These are phyloP conservation scores for Drosophila silvestris DNA, from an alignment of 2,888 invertebrate genomes.

Conservation along the genomic window DNA sequence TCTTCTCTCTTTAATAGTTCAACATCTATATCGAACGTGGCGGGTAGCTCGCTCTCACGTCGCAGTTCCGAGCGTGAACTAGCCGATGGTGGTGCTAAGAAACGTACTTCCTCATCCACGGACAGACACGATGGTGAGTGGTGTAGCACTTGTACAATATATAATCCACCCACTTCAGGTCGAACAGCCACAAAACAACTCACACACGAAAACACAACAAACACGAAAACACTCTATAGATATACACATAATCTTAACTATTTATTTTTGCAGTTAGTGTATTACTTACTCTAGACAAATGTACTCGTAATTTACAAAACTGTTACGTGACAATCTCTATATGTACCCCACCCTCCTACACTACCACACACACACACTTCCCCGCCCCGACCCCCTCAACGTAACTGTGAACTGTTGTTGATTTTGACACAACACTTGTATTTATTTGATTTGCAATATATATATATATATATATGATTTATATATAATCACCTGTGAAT, in stretches of 20 bases:
- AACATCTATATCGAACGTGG: constrained; percentile 95
- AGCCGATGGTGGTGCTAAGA: constrained; percentile 88
- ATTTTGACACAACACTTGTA: constrained; percentile 20
- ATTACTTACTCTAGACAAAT: constrained; percentile 52
- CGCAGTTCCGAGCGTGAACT: constrained; percentile 94
- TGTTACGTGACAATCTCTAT: constrained; percentile 30
- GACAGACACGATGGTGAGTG: constrained; percentile 89
- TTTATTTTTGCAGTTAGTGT: constrained; percentile 75
- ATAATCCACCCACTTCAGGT: constrained; percentile 8
- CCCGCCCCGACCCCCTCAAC: constrained; percentile 16
- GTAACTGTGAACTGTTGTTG: constrained; percentile 49
- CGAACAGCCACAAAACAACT: constrained; percentile 38
- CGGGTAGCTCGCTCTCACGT: constrained; percentile 92
- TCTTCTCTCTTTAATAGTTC: constrained; percentile 87
- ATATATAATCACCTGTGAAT: constrained; percentile 10
- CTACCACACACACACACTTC: not conserved
- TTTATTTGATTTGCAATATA: constrained; percentile 35
- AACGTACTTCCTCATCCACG: constrained; percentile 91
- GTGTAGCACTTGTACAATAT: not conserved
- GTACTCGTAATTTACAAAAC: constrained; percentile 39
- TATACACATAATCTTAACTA: constrained; percentile 60
- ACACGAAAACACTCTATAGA: constrained; percentile 19
- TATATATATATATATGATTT: constrained; percentile 7
- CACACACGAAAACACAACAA: constrained; percentile 37
- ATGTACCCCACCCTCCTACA: constrained; percentile 13